phyloP scores from a whole-genome alignment of 2,113 vertebrate species.

The Salvelinus alpinus region DNA sequence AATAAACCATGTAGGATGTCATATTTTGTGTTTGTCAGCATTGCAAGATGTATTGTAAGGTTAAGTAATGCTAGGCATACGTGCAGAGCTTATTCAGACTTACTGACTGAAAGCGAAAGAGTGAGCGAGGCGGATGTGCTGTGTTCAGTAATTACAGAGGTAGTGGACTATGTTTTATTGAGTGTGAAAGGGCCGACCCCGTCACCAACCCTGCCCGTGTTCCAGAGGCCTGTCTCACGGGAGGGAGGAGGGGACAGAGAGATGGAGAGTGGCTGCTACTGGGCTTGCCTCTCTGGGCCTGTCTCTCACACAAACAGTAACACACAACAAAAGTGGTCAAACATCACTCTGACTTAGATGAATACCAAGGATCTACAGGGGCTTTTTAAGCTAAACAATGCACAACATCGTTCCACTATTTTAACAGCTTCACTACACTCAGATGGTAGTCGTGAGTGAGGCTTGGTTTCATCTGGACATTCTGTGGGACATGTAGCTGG shows the following conservation, averaged over 20 bases:
- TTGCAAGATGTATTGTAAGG: constrained; percentile 29
- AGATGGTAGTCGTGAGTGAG: constrained; percentile 22
- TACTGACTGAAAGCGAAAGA: not conserved
- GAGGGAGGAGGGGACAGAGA: constrained; percentile 19
- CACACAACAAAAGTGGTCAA: constrained; percentile 6
- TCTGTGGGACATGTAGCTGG: constrained; percentile 39
- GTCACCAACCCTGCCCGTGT: constrained; percentile 61
- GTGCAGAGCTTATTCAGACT: constrained; percentile 25
- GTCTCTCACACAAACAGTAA: constrained; percentile 7
- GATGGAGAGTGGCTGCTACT: not conserved
- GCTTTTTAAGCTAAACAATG: no score
- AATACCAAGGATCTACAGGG: not conserved
- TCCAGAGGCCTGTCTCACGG: constrained; percentile 40
- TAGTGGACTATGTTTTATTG: constrained; percentile 72
- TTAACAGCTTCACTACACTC: not conserved
- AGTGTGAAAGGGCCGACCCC: constrained; percentile 69
- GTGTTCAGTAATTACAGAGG: constrained; percentile 66
- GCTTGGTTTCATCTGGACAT: constrained; percentile 16
- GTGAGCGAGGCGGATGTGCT: constrained; percentile 37
- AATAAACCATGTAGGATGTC: constrained; percentile 15
- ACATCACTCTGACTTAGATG: constrained; percentile 16
- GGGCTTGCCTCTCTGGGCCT: constrained; percentile 41
- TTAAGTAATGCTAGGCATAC: constrained; percentile 31
- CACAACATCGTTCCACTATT: constrained; percentile 1
- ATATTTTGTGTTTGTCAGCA: constrained; percentile 47